Evolutionary conservation across 2,113 vertebrate species (phyloP).

Genomic region (Atlantisia rogersi): DNA sequence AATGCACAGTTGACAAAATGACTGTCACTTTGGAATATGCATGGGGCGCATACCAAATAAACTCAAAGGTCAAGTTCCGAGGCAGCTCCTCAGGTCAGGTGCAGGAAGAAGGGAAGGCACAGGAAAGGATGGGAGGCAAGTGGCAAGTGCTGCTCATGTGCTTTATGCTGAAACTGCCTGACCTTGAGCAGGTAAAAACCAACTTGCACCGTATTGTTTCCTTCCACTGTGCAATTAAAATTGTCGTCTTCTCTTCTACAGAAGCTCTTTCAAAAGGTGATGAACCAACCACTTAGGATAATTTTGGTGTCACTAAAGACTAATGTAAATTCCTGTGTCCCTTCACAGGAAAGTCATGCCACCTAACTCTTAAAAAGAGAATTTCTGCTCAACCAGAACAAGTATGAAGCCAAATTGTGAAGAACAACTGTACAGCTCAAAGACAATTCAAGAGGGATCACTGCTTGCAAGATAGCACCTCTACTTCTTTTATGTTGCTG

Average conservation of each 20-base stretch:
- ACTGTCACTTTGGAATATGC: not conserved
- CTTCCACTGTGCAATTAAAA: not conserved
- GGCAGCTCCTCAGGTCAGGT: not conserved
- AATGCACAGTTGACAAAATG: not conserved
- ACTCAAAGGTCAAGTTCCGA: not conserved
- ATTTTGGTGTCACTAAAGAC: not conserved
- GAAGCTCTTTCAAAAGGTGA: not conserved
- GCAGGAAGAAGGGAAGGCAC: too few species aligned
- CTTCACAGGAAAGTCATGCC: not conserved
- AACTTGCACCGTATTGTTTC: not conserved
- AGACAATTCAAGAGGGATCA: not conserved
- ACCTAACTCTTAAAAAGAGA: not conserved
- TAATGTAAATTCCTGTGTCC: not conserved
- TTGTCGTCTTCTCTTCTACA: not conserved
- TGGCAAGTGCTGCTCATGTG: not conserved
- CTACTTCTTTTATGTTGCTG: not conserved
- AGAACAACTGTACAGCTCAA: not conserved
- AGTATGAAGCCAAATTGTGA: not conserved
- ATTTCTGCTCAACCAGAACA: not conserved
- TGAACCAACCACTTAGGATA: not conserved
- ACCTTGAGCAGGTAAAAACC: not conserved
- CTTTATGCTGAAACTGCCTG: not conserved
- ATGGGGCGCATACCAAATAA: not conserved
- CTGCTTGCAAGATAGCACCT: not conserved
- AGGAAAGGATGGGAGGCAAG: not conserved